A percentile compares a stretch with the other conserved stretches of the same genome.
Evolutionary conservation across 2,888 invertebrate species (phyloP).

Genomic region (Drosophila mercatorum): DNA sequence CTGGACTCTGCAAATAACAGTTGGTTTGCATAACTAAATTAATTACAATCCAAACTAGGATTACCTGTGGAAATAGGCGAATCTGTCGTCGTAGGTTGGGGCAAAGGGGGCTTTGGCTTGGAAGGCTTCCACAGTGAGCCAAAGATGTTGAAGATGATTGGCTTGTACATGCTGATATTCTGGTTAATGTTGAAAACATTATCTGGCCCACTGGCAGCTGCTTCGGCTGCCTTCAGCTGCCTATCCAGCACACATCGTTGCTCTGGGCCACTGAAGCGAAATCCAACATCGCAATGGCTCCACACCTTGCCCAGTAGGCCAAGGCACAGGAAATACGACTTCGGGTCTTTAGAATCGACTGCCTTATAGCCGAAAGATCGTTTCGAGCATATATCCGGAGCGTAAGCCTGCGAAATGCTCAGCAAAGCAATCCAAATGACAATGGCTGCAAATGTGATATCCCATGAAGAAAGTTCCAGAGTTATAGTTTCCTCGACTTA

Average conservation of each 20-base stretch:
- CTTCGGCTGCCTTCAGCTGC: neutral
- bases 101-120: neutral
- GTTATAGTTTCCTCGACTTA: conserved; percentile 17
- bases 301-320: conserved; percentile 39
- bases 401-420: conserved; percentile 16
- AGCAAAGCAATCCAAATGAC: conserved; percentile 34
- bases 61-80: neutral
- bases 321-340: conserved; percentile 44
- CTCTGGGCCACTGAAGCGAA: conserved; percentile 19
- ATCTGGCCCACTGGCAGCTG: neutral
- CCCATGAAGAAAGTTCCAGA: too few relatives aligned
- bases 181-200: conserved; percentile 48
- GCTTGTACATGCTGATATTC: conserved; percentile 35
- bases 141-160: conserved; percentile 41
- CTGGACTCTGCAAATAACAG: neutral
- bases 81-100: neutral
- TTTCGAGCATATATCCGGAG: conserved; percentile 35
- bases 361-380: conserved; percentile 40
- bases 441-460: neutral
- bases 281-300: conserved; percentile 41
- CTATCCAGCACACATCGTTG: conserved; percentile 36
- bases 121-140: conserved; percentile 8
- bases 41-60: neutral
- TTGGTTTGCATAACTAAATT: neutral
- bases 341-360: conserved; percentile 13